These are phyloP conservation scores for Drosophila athabasca DNA, from an alignment of 1,140 invertebrate species.

Conservation along the genomic window DNA sequence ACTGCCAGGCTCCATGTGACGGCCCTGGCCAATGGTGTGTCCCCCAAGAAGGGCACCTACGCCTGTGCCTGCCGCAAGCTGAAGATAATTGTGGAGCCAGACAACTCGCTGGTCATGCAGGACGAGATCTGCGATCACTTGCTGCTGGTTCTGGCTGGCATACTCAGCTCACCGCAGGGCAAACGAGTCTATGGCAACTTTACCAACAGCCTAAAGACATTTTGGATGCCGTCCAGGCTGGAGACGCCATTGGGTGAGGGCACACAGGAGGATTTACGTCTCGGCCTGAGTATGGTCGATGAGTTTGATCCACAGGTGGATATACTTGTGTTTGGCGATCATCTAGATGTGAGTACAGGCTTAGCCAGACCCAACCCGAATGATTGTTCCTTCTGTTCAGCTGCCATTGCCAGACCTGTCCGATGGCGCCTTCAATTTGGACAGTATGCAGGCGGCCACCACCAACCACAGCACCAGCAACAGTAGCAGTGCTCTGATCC, in stretches of 20 bases:
- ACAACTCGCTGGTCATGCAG: constrained; percentile 80
- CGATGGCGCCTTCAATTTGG: constrained; percentile 57
- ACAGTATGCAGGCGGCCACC: constrained; percentile 43
- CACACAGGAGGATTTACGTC: constrained; percentile 41
- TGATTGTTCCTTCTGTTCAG: constrained; percentile 9
- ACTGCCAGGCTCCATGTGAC: constrained; percentile 73
- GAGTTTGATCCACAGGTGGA: constrained; percentile 64
- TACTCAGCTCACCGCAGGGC: constrained; percentile 69
- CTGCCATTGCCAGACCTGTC: constrained; percentile 55
- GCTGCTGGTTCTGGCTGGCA: constrained; percentile 68
- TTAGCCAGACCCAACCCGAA: background rate
- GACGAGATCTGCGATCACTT: constrained; percentile 82
- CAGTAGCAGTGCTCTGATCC: constrained; percentile 38
- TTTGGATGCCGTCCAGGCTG: constrained; percentile 72
- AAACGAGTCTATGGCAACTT: constrained; percentile 70
- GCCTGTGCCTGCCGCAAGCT: constrained; percentile 76
- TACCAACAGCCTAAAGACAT: constrained; percentile 60
- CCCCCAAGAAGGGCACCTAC: constrained; percentile 52
- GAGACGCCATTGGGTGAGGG: constrained; percentile 63
- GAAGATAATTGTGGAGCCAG: constrained; percentile 78
- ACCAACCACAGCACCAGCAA: constrained; percentile 23
- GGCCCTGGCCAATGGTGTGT: constrained; percentile 54
- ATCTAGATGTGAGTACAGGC: constrained; percentile 60
- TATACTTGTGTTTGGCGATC: constrained; percentile 73
- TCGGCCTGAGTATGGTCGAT: constrained; percentile 52